Conservation (phyloP, 1,140 invertebrate species). For the fruit fly (Drosophila melanogaster) region Release_6_plus_ISO1_MT NT_033777.3:11493001-11493500, state of each 20-base stretch:
- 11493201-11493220: slow-evolving; percentile 6
- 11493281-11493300: slow-evolving; percentile 70
- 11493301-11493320: slow-evolving; percentile 33
- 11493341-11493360: slow-evolving; percentile 49
- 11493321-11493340: slow-evolving; percentile 45
- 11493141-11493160: slow-evolving; percentile 57
- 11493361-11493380: slow-evolving; percentile 74
- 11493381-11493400: slow-evolving; percentile 81
- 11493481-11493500: slow-evolving; percentile 37
- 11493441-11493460: slow-evolving; percentile 28
- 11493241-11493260: slow-evolving; percentile 41
- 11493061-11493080: slow-evolving; percentile 33
- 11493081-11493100: slow-evolving; percentile 54
- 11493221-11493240: slow-evolving; percentile 17
- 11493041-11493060: slow-evolving; percentile 27
- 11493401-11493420: slow-evolving; percentile 83
- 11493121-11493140: slow-evolving; percentile 74
- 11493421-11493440: slow-evolving; percentile 64
- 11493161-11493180: slow-evolving; percentile 28
- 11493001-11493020: slow-evolving; percentile 72
- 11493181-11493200: slow-evolving; percentile 13
- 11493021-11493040: slow-evolving; percentile 53
- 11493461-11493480: slow-evolving; percentile 35
- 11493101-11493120: slow-evolving; percentile 68
- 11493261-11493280: slow-evolving; percentile 60